Evolutionary conservation across 1,140 invertebrate genomes (phyloP), one percentile per base, ranked within the genome.

Genomic region (Zaprionus gabonicus): DNA sequence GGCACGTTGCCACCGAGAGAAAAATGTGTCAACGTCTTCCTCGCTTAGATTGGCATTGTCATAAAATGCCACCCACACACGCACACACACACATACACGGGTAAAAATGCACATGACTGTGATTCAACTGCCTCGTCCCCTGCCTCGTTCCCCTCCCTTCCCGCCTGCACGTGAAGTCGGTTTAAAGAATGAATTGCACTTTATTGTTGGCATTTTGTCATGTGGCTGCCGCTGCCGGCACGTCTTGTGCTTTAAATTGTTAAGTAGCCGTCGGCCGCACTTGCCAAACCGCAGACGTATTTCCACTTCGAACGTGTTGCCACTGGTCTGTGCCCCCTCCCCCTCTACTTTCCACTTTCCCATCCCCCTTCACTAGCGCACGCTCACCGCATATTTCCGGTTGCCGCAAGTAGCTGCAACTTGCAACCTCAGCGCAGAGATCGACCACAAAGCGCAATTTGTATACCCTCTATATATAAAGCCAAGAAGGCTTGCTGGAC

Each of bases 1-100:
- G 46, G 17, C 46, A 25, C 46, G 46, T 25, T 75, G 51, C 53
- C 65, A 74, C 69, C 53, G 65, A 78, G 68, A 78, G 84, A 53
- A 72, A 87, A 87, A 88, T 87, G 84, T 87, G 84, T 83, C 81
- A 84, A 75, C 81, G 85, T 87, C 84, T 87, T 88, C 31, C 49
- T 71, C 58, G 81, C 81, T 84, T 81, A 90, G 81, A 88, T 88
- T 88, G 84, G 85, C 81, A 88, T 88, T 88, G 85, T 90, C 85
- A 88, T 88, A 88, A 88, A 88, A 90, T 81, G 75, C 67, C 70
- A 12, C 51, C n/a, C 57, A 55, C 20, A n/a, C 44, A 58, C 44
- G 51, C 53, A 38, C 60, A 67, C 53, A 36, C 70, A 10, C 51
- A 56, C 28, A 28, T 0, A 20, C 65, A 2, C 36, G 46, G 36